Evolutionary conservation across 2,113 vertebrate species (phyloP), one percentile per base, ranked within the genome.

Genomic region (Atrichornis clamosus): DNA sequence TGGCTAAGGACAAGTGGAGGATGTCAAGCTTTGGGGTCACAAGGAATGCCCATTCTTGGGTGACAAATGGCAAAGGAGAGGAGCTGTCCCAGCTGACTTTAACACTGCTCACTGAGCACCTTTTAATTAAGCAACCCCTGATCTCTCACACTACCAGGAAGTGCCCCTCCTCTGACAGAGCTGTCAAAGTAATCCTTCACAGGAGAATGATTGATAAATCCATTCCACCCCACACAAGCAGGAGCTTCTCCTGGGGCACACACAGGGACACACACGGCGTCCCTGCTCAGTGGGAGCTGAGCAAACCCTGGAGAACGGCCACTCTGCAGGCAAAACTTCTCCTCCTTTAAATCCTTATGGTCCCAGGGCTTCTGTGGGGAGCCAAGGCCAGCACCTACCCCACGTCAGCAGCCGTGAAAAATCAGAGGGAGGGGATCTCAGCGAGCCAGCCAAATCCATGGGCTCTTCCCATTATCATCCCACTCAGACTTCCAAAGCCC

Each of bases 391-490:
- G 56, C 53, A 84, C 27, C 49, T 7, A 12, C 9, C 41, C 53
- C 70, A n/a, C 1, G 0, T 3, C 10, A 3, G 7, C 67, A 67
- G 37, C 12, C 21, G 24, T 1, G 18, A 47, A 19, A 73, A 53
- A 46, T 17, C 69, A 16, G 33, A 24, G 32, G 72, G 50, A 74
- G 49, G 13, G 46, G 58, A 63, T 23, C 55, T 41, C 1, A 1
- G n/a, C 58, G 6, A 68, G 44, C 1, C 2, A 85, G 39, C 76
- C 77, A 52, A 60, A 79, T 56, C 64, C 72, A 35, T 0, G 5
- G 30, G 59, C 63, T 92, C 56, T 84, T 44, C 69, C 92, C 79
- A 90, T 94, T 92, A 59, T 52, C 86, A 93, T 93, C 90, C 52
- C 4, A 1, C 62, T 89, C 76, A 95, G 73, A 72, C 75, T 60